Conservation (phyloP, 1,140 invertebrate genomes). For the Zaprionus lachaisei region DNA sequence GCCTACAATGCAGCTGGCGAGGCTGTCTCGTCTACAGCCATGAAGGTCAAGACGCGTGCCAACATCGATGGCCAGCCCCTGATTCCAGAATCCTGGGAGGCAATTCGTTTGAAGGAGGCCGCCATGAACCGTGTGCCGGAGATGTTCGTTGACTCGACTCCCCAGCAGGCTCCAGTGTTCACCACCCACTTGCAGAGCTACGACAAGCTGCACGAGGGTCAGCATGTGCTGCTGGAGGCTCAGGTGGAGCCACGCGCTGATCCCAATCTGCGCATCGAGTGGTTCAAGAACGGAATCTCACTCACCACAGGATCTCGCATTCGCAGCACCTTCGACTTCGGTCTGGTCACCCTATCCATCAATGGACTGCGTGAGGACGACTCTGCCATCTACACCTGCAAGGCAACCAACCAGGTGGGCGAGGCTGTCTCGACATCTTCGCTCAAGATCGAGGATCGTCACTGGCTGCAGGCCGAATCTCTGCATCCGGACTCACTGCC, state of each 20-base stretch:
- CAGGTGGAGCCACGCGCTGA: conserved; percentile 98
- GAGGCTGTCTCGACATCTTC: conserved; percentile 96
- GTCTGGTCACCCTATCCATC: conserved; percentile 95
- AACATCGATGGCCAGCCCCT: conserved; percentile 92
- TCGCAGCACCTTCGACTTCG: conserved; percentile 96
- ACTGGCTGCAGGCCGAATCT: conserved; percentile 94
- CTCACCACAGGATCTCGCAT: conserved; percentile 93
- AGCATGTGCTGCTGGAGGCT: conserved; percentile 96
- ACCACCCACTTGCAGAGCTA: conserved; percentile 95
- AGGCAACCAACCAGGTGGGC: conserved; percentile 94
- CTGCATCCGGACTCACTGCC: conserved; percentile 95
- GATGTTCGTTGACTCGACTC: conserved; percentile 92
- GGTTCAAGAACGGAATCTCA: conserved; percentile 96
- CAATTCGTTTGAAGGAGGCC: conserved; percentile 94
- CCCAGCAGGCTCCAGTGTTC: conserved; percentile 94
- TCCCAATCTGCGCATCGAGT: conserved; percentile 95
- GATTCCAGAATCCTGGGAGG: conserved; percentile 94
- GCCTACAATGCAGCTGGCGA: conserved; percentile 96
- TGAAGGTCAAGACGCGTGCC: conserved; percentile 93
- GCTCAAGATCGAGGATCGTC: conserved; percentile 94
- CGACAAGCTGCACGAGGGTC: conserved; percentile 94
- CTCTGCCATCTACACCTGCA: conserved; percentile 97
- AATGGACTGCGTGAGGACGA: conserved; percentile 94
- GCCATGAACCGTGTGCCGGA: conserved; percentile 94
- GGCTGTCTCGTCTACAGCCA: conserved; percentile 94